Conservation (phyloP, 1,140 invertebrate species). For the Ceratina australensis region DNA sequence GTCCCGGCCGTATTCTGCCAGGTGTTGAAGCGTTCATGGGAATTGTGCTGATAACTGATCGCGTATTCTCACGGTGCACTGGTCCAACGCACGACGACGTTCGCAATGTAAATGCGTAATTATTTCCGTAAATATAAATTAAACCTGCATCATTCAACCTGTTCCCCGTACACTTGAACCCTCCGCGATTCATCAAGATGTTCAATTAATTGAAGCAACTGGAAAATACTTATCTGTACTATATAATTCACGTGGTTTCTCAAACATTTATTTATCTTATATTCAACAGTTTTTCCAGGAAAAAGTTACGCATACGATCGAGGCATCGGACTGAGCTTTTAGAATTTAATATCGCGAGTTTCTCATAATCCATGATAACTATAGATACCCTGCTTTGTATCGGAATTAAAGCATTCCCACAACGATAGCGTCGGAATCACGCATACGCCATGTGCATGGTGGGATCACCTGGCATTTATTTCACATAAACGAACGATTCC, state of each 20-base stretch:
- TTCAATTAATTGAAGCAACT: background rate
- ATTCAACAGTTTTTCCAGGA: too few relatives aligned
- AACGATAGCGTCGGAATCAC: conserved; percentile 73
- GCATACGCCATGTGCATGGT: conserved; percentile 68
- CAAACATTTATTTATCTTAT: too few relatives aligned
- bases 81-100: conserved; percentile 59
- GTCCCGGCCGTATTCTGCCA: conserved; percentile 65
- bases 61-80: conserved; percentile 74
- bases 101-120: conserved; percentile 31
- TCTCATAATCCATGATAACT: background rate
- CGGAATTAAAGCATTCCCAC: conserved; percentile 69
- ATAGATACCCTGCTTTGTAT: conserved; percentile 29
- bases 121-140: conserved; percentile 52
- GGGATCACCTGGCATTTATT: conserved; percentile 72
- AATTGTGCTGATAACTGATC: conserved; percentile 77
- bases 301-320: too few relatives aligned
- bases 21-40: conserved; percentile 77
- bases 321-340: too few relatives aligned
- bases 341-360: too few relatives aligned
- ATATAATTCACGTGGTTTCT: too few relatives aligned
- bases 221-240: too few relatives aligned
- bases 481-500: conserved; percentile 63
- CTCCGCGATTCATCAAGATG: background rate
- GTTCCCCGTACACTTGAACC: too few relatives aligned
- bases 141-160: background rate